Evolutionary conservation across 1,140 invertebrate genomes (phyloP), one percentile per base, ranked within the genome.

Genomic region (Aricia agestis): DNA sequence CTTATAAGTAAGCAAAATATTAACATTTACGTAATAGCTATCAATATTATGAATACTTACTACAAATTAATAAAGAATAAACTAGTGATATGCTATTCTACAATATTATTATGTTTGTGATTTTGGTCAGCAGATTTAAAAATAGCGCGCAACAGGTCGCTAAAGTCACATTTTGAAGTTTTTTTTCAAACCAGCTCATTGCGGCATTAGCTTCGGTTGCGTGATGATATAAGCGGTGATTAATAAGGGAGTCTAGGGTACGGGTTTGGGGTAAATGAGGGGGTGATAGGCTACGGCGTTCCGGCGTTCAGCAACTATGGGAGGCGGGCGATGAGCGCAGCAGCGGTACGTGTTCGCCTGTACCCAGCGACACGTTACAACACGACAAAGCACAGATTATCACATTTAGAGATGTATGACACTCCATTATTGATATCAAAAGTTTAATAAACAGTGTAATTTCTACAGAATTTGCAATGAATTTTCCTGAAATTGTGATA

Each of bases 281-380:
- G 69, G 45, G 19, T 32, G 68, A 67, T 65, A 68, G 66, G 77
- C 68, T 65, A 67, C 31, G 67, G 68, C 59, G 61, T 73, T 73
- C 76, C 79, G 81, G 75, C 68, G 82, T 80, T 88, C 90, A 88
- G 88, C 82, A 82, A 74, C 78, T 73, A 72, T 82, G 81, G 77
- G 83, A 82, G 68, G 59, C 68, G 32, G 90, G 92, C 86, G 84
- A 82, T 78, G 81, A 86, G 69, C 85, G 92, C 82, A 94, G 92
- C 89, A 94, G 89, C 81, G 93, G 93, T 84, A 92, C 93, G 93
- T 93, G 93, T 89, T 93, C 93, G 87, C 93, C 93, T 93, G 93
- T 76, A 71, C 18, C n/a, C 59, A 63, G 85, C 84, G 82, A 88
- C 85, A 91, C 82, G 76, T 80, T 82, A 77, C 72, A 78, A 75